Evolutionary conservation across 2,888 invertebrate genomes (phyloP), one percentile per base, ranked within the genome.

Genomic region (Synanthedon andrenaeformis): DNA sequence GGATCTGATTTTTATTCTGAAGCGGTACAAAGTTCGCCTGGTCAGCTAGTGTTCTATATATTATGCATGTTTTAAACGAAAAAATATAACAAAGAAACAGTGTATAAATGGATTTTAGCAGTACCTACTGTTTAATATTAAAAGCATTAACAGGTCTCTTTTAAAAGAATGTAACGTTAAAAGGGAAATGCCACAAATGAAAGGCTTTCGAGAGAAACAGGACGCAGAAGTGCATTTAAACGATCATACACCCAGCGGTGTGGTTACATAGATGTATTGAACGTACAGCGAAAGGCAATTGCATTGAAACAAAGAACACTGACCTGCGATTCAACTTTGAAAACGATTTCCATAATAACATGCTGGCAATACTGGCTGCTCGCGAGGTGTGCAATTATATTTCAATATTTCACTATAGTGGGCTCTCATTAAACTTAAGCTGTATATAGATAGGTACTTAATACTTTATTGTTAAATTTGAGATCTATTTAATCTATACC

Each of bases 301-400:
- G 70, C 67, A 71, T 57, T 59, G 70, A 70, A 78, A 78, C 76
- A 79, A 77, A 75, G 79, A 72, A 72, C 71, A 66, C 62, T 71
- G 74, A 71, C 73, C 73, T 62, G 70, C 57, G 62, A 58, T 70
- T 67, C 65, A 64, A 70, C 72, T 74, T 74, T 70, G 66, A 67
- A 72, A 75, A 76, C 69, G 72, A 79, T 79, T 82, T 76, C 70
- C 80, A 76, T 82, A 79, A 79, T 80, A 81, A 76, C 70, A 70
- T 75, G 66, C 66, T 59, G 57, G 62, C 60, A 55, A 58, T 57
- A 56, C 53, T 59, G 54, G 55, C 54, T 59, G n/a, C 23, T n/a
- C 19, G n/a, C 19, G 64, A 64, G 69, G 74, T 70, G 73, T 76
- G 76, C 78, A 74, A 75, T 78, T 79, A 76, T 77, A 72, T 74